Evolutionary conservation across 2,113 vertebrate genomes (phyloP).

Genomic region (Burhinus oedicnemus): DNA sequence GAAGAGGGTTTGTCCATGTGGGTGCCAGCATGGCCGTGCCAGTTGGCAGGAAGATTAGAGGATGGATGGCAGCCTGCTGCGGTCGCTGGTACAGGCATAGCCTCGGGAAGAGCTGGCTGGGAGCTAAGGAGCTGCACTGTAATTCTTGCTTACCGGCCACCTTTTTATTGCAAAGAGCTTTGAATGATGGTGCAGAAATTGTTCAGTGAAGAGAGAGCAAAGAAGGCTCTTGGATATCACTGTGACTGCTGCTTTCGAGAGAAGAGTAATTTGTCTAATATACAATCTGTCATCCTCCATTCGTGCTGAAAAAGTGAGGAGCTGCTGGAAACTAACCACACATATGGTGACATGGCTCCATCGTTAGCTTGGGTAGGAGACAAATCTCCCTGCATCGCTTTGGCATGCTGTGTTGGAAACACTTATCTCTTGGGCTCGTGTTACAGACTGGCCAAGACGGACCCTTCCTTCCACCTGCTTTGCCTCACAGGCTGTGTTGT

Average conservation of each 20-base stretch:
- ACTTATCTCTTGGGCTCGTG: constrained; percentile 29
- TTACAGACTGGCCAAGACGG: constrained; percentile 11
- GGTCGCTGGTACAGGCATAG: neutral
- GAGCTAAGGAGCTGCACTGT: neutral
- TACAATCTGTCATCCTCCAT: constrained; percentile 62
- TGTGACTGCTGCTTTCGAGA: constrained; percentile 30
- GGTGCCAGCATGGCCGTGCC: neutral
- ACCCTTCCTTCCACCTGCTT: constrained; percentile 46
- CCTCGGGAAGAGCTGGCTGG: neutral
- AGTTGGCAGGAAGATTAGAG: neutral
- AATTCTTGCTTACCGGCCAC: neutral
- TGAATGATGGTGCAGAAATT: constrained; percentile 45
- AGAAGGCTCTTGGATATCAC: constrained; percentile 26
- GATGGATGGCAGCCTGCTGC: neutral
- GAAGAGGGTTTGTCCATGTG: neutral
- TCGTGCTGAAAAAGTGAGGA: constrained; percentile 53
- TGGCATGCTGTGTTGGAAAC: constrained; percentile 52
- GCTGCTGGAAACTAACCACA: constrained; percentile 66
- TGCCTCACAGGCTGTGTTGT: constrained; percentile 43
- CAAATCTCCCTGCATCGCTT: constrained; percentile 30
- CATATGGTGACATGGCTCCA: constrained; percentile 69
- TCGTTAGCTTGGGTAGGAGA: constrained; percentile 62
- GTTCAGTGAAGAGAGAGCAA: constrained; percentile 8
- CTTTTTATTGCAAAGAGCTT: constrained; percentile 4
- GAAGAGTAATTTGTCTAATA: constrained; percentile 64